Conservation (phyloP, 1,140 invertebrate species). For the Varroa destructor region DNA sequence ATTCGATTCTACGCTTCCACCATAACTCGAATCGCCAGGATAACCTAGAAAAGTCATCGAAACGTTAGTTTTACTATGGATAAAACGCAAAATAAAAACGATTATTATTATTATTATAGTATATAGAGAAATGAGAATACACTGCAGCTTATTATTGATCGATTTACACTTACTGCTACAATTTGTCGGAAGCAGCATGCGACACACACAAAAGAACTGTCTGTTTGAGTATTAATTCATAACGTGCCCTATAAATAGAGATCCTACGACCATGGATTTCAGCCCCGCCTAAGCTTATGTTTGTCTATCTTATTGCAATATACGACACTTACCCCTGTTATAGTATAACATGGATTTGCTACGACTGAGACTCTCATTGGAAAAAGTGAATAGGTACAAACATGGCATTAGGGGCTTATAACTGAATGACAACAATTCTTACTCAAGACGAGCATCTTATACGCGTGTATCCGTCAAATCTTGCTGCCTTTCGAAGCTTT, state of each 20-base stretch:
- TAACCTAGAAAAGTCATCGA: not conserved
- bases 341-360: too few species aligned
- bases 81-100: not conserved
- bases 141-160: not conserved
- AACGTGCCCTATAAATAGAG: not conserved
- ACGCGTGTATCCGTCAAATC: too few species aligned
- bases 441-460: too few species aligned
- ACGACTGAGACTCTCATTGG: too few species aligned
- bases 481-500: too few species aligned
- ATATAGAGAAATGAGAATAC: not conserved
- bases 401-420: too few species aligned
- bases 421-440: too few species aligned
- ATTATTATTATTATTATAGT: not conserved
- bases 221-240: not conserved
- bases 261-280: too few species aligned
- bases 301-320: too few species aligned
- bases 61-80: not conserved
- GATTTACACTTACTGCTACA: not conserved
- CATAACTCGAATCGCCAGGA: slow-evolving; percentile 12
- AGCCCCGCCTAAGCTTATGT: too few species aligned
- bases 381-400: too few species aligned
- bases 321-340: too few species aligned
- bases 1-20: slow-evolving; percentile 23
- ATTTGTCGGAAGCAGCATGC: not conserved
- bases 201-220: not conserved